Conservation (phyloP, 2,113 vertebrate species). For the Panurus biarmicus region DNA sequence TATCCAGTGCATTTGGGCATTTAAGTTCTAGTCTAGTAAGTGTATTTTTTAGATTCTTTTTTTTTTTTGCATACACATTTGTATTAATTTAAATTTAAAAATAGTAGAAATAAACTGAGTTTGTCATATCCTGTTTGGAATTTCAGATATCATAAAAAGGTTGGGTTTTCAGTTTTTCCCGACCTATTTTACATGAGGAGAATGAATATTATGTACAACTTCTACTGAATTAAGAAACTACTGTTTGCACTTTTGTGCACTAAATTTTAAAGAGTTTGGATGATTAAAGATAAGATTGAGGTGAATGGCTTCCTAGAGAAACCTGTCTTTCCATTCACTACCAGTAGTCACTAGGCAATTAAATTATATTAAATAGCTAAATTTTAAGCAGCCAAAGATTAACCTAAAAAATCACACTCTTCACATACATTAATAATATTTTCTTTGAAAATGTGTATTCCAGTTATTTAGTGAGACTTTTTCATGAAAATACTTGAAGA, state of each 20-base stretch:
- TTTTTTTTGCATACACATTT: not conserved
- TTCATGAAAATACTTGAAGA: not conserved
- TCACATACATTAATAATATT: not conserved
- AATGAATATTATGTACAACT: not conserved
- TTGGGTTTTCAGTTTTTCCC: not conserved
- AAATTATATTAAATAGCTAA: not conserved
- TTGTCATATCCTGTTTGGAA: not conserved
- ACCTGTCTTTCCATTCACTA: not conserved
- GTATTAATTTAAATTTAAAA: not conserved
- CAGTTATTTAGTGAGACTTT: not conserved
- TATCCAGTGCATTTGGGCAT: accelerated
- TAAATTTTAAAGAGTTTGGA: not conserved
- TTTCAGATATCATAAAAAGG: not conserved
- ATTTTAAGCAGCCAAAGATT: not conserved
- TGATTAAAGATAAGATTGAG: not conserved
- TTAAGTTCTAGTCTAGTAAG: not conserved
- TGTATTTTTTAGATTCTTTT: not conserved
- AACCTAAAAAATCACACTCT: not conserved
- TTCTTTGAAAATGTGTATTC: not conserved
- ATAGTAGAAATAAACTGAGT: not conserved
- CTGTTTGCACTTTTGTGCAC: not conserved
- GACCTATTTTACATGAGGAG: not conserved
- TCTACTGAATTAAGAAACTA: not conserved
- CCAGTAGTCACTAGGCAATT: not conserved
- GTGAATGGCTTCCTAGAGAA: not conserved